Evolutionary conservation across 1,140 invertebrate genomes (phyloP).

Genomic region (Tetragnatha versicolor): DNA sequence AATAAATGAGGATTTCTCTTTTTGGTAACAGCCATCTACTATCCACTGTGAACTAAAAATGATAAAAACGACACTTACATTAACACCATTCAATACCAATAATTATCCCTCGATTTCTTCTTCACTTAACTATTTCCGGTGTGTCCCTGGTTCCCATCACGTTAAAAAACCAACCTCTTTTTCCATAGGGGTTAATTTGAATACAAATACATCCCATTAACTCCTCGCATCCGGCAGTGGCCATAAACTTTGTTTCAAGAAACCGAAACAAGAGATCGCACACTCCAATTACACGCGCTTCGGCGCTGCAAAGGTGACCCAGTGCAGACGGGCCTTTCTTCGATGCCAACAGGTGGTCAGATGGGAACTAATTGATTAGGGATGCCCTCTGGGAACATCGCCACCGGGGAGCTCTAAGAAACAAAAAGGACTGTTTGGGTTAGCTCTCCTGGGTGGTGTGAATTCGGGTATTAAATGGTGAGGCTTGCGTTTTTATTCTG

Average conservation of each 20-base stretch:
- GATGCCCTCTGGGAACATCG: no score
- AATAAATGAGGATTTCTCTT: no score
- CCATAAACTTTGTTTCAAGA: conserved; percentile 3
- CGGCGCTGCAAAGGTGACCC: conserved; percentile 14
- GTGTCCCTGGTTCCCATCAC: no score
- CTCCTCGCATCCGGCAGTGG: conserved; percentile 1
- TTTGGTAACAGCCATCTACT: no score
- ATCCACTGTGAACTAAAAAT: no score
- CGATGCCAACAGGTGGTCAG: conserved; percentile 29
- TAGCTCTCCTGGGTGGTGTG: conserved; percentile 23
- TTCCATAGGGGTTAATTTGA: not conserved
- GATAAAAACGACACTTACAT: no score
- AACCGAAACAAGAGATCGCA: conserved; percentile 8
- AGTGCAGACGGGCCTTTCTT: conserved; percentile 2
- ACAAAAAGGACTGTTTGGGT: not conserved
- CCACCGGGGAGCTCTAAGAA: not conserved
- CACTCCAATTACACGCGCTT: conserved; percentile 11
- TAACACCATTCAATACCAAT: no score
- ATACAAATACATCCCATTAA: not conserved
- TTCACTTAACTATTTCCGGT: no score
- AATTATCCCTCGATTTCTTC: no score
- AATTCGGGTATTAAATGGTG: conserved; percentile 13
- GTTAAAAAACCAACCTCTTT: not conserved
- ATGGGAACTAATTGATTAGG: conserved; percentile 34
- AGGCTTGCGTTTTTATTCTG: no score